Base-by-base conservation (phyloP, 2,113 vertebrate species). In the Heteronetta atricapilla region DNA sequence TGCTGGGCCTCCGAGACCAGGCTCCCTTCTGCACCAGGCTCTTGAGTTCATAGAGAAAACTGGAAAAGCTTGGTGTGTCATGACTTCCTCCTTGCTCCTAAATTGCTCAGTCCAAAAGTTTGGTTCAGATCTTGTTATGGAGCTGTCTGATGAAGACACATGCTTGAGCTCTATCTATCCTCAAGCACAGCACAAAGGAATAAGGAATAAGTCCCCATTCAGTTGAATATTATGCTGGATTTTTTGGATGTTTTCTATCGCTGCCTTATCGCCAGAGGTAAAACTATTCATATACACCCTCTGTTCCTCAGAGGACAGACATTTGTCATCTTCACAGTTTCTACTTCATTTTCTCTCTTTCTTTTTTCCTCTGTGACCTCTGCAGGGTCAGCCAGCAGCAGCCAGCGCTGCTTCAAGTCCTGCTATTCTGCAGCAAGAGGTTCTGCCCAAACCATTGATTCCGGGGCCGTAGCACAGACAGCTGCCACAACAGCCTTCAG, bases 1-100 rank as follows among this genome's bases (percentile, higher is more conserved):
- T 93, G 36, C 84, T 95, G 84, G 76, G 86, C 88, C 77, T 80
- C 82, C 63, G 72, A 63, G 48, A 73, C 36, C 46, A 33, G n/a
- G 14, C 8, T 82, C 44, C 40, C 36, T 72, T 76, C 69, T 82
- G 9, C n/a, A 31, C n/a, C 72, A 53, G 55, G 28, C 36, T 86
- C 20, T n/a, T 64, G 14, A 76, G 9, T 26, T 82, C 42, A 12
- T 38, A 31, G 2, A 58, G 26, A 84, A 76, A 81, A 56, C 17
- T 67, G 52, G 13, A 73, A 15, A 72, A 66, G 44, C 59, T 53
- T 18, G 53, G 40, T 68, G 90, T 86, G 79, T 56, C 34, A 14
- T 36, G 34, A 86, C 92, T 86, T 90, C 48, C 34, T 88, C 38
- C 55, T 89, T 62, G 11, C 34, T 82, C 14, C 44, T 62, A 58